Base-by-base conservation (phyloP, 2,888 invertebrate species). In the Agonopterix subpropinquella region DNA sequence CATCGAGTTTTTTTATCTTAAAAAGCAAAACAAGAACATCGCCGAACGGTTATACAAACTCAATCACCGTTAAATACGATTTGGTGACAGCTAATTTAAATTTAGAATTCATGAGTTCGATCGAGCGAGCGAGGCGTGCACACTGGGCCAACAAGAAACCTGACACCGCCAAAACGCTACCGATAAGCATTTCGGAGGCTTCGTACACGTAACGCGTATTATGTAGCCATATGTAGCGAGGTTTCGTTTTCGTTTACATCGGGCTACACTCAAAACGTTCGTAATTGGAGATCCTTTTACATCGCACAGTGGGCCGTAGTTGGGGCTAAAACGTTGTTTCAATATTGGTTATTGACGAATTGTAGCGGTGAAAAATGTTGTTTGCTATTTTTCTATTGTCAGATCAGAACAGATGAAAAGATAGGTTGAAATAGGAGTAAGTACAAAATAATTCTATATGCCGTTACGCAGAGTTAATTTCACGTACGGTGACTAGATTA, bases 111-210 rank as follows among this genome's bases (percentile, higher is more conserved):
- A 67, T 64, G 70, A 64, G 74, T 71, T 73, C 74, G 72, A 75
- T 76, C 72, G 75, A 18, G 48, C 43, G 47, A 11, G 44, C 7
- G 36, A 4, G 28, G 55, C 39, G 58, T 58, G 58, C 59, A 51
- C 55, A 57, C 52, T 57, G 62, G 53, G 57, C 56, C 65, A 50
- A 45, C 55, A 53, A 53, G 81, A 54, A 77, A 86, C 72, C 56
- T 54, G 77, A 86, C 77, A 84, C 84, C 84, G 67, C 73, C 79
- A 67, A 79, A 83, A 80, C 65, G 85, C 87, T 88, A 88, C 87
- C 77, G 85, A 69, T 65, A 58, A 65, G 84, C 87, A 86, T 79
- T 84, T 79, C 62, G 70, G 77, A 65, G 87, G 87, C 83, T 88
- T 88, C 83, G 55, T 62, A 57, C 70, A 59, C 59, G 61, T 63